Evolutionary conservation across 1,140 invertebrate genomes (phyloP).

Genomic region (Lasioglossum baleicum): DNA sequence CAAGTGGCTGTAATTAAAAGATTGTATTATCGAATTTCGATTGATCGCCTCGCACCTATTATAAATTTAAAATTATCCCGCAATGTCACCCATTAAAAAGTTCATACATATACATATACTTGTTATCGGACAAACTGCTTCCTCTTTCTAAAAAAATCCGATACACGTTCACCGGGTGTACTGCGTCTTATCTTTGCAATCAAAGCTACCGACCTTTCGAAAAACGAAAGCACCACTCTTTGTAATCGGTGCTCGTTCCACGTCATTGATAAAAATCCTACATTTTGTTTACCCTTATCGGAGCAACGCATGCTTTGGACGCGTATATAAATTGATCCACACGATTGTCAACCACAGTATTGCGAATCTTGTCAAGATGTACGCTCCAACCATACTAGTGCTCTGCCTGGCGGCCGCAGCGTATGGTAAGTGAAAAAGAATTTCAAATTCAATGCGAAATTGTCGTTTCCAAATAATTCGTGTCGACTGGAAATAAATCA

Average conservation of each 20-base stretch:
- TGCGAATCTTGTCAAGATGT: slow-evolving; percentile 22
- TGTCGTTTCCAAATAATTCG: too few relatives aligned
- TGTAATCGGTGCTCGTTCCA: neutral
- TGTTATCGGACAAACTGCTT: slow-evolving; percentile 16
- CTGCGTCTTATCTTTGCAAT: neutral
- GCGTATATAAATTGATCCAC: slow-evolving; percentile 45
- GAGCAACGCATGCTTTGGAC: accelerated
- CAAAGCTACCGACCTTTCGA: too few relatives aligned
- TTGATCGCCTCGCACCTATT: neutral
- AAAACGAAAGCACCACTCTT: neutral
- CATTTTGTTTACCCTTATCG: slow-evolving; percentile 29
- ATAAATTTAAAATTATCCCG: neutral
- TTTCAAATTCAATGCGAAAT: neutral
- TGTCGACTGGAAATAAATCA: too few relatives aligned
- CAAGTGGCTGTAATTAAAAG: slow-evolving; percentile 29
- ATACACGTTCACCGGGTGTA: neutral
- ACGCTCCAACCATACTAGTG: neutral
- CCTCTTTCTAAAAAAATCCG: neutral
- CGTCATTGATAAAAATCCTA: slow-evolving; percentile 12
- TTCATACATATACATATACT: neutral
- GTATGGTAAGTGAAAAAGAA: slow-evolving; percentile 36
- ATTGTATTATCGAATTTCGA: slow-evolving; percentile 14
- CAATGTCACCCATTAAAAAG: neutral
- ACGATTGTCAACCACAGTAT: neutral
- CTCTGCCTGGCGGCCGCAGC: slow-evolving; percentile 21